phyloP scores from a whole-genome alignment of 2,113 vertebrate species.

The Laticauda colubrina region DNA sequence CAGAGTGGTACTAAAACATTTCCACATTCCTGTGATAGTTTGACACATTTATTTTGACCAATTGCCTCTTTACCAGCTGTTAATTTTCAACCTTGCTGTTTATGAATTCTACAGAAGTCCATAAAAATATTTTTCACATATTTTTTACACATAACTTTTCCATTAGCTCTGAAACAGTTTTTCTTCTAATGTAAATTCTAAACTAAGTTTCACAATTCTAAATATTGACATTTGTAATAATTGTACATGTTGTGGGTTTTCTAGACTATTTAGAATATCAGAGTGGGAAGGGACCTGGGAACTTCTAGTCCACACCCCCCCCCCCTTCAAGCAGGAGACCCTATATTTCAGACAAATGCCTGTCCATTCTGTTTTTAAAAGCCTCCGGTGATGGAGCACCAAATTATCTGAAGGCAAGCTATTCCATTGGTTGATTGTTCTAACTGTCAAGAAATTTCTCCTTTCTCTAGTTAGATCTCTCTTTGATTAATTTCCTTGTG shows the following conservation, averaged over 20 bases:
- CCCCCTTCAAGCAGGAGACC: too few species aligned
- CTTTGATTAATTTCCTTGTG: too few species aligned
- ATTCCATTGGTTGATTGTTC: too few species aligned
- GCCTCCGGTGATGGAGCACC: too few species aligned
- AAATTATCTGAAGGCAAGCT: too few species aligned
- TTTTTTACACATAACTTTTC: neutral
- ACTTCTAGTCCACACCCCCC: neutral
- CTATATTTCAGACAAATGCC: too few species aligned
- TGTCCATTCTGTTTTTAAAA: too few species aligned
- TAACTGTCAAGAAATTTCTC: too few species aligned
- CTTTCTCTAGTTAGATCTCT: too few species aligned
- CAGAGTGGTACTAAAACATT: neutral
- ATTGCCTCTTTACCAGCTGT: neutral
- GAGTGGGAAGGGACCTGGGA: neutral
- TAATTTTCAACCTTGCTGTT: neutral
- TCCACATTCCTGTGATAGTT: neutral
- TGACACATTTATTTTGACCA: neutral
- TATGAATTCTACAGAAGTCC: neutral
- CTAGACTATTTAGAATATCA: neutral
- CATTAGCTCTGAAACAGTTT: neutral
- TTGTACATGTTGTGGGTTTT: neutral
- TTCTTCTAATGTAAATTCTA: neutral
- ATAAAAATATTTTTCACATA: neutral
- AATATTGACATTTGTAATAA: neutral
- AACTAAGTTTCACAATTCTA: neutral